Percentiles rank a stretch among this genome's conserved stretches.
These are phyloP conservation scores for Drosophila peninsularis DNA, from an alignment of 2,888 invertebrate species.

Conservation along the genomic window DNA sequence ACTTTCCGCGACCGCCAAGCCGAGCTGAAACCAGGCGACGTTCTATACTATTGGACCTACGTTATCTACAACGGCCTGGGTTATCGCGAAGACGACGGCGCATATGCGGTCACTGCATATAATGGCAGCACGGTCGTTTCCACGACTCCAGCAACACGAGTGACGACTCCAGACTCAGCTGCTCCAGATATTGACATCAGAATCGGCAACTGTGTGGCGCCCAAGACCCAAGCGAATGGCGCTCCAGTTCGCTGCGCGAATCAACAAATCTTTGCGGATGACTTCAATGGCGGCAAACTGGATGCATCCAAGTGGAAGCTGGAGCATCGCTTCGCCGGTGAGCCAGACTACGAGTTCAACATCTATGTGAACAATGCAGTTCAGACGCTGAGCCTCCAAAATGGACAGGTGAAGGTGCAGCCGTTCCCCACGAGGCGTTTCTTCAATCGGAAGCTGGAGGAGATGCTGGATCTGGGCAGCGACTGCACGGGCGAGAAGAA, in stretches of 20 bases:
- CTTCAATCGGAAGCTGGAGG: constrained; percentile 38
- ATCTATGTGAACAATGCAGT: constrained; percentile 52
- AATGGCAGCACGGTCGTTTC: constrained; percentile 17
- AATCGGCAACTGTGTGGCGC: constrained; percentile 28
- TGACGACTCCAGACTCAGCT: constrained; percentile 14
- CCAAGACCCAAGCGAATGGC: constrained; percentile 67
- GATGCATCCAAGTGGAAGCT: constrained; percentile 73
- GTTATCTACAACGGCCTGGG: constrained; percentile 90
- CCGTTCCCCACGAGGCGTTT: constrained; percentile 62
- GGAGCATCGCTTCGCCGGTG: constrained; percentile 77
- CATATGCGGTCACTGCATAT: constrained; percentile 70
- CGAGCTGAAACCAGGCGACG: constrained; percentile 88
- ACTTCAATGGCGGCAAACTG: constrained; percentile 67
- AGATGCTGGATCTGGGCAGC: constrained; percentile 64
- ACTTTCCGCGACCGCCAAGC: constrained; percentile 87
- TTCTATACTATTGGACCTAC: constrained; percentile 91
- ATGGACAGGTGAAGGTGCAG: constrained; percentile 66
- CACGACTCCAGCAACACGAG: background rate
- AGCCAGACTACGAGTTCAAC: constrained; percentile 81
- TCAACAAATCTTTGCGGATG: constrained; percentile 80
- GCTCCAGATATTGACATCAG: constrained; percentile 44
- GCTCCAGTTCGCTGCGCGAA: constrained; percentile 66
- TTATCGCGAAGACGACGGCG: constrained; percentile 86
- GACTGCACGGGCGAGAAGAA: constrained; percentile 76
- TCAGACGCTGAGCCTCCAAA: constrained; percentile 53